A percentile compares a stretch with the other conserved stretches of the same genome.
These are phyloP conservation scores for Micrasema longulum DNA, from an alignment of 1,140 invertebrate genomes.

Conservation along the genomic window DNA sequence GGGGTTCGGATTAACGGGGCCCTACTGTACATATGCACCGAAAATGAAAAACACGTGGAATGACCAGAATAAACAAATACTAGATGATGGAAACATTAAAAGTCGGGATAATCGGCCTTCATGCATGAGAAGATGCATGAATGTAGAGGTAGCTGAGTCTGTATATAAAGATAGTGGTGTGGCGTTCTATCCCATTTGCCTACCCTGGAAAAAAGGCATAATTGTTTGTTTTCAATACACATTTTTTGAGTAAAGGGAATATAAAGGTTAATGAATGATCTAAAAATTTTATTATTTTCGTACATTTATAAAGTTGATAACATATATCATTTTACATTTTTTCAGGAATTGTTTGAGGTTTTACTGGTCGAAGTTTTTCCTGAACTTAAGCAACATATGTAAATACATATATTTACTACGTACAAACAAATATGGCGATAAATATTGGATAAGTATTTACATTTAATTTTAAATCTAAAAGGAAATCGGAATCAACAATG, in stretches of 20 bases:
- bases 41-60: too few species aligned
- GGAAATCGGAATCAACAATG: too few species aligned
- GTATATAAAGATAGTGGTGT: too few species aligned
- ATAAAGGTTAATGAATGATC: background rate
- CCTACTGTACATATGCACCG: too few species aligned
- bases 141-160: too few species aligned
- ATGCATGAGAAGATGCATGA: too few species aligned
- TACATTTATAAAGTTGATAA: conserved; percentile 53
- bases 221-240: background rate
- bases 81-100: background rate
- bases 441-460: too few species aligned
- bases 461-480: too few species aligned
- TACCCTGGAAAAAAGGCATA: background rate
- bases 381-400: conserved; percentile 72
- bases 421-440: too few species aligned
- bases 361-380: conserved; percentile 81
- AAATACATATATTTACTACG: background rate
- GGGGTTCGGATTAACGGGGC: too few species aligned
- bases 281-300: background rate
- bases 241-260: background rate
- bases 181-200: background rate
- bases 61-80: conserved; percentile 2
- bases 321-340: too few species aligned
- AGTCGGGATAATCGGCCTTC: too few species aligned
- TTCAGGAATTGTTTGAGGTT: conserved; percentile 81